Percentiles rank a stretch among this genome's conserved stretches.
Conservation (phyloP, 2,888 invertebrate genomes). For the Cheilosia soror region DNA sequence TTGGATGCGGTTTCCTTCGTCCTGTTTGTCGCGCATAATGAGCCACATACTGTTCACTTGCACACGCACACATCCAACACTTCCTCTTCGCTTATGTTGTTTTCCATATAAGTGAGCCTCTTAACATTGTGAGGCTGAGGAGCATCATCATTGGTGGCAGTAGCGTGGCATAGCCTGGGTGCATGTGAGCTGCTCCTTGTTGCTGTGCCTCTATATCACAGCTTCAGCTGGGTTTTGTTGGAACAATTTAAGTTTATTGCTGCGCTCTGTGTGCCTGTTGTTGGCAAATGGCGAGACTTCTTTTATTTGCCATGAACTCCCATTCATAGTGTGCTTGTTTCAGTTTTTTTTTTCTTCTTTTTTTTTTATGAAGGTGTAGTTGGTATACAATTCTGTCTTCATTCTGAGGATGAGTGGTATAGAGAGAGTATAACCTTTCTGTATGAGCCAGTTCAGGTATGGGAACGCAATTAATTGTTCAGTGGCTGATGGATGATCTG, state of each 20-base stretch:
- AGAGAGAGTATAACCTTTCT: neutral
- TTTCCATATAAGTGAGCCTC: slow-evolving; percentile 68
- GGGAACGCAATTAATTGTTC: slow-evolving; percentile 69
- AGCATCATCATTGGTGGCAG: slow-evolving; percentile 54
- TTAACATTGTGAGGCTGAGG: slow-evolving; percentile 60
- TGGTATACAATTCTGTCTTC: neutral
- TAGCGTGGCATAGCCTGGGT: slow-evolving; percentile 29
- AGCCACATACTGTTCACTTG: slow-evolving; percentile 67
- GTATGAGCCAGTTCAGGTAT: slow-evolving; percentile 24
- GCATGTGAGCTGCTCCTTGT: slow-evolving; percentile 54
- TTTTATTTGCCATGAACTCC: slow-evolving; percentile 62
- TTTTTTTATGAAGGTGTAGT: too few relatives aligned
- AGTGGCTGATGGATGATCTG: slow-evolving; percentile 69
- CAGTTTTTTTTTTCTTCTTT: neutral
- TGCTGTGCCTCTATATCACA: slow-evolving; percentile 7
- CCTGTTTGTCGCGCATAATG: slow-evolving; percentile 74
- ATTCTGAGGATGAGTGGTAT: slow-evolving; percentile 16
- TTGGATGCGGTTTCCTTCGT: slow-evolving; percentile 77
- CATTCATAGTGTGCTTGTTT: slow-evolving; percentile 51
- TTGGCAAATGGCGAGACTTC: slow-evolving; percentile 59
- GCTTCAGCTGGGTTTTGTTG: slow-evolving; percentile 56
- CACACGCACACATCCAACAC: slow-evolving; percentile 25
- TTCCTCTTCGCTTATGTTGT: slow-evolving; percentile 45
- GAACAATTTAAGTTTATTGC: slow-evolving; percentile 73
- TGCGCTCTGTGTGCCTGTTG: slow-evolving; percentile 34